A percentile compares a stretch with the other conserved stretches of the same genome.
Conservation (phyloP, 2,888 invertebrate species). For the Drosophila paucipuncta region DNA sequence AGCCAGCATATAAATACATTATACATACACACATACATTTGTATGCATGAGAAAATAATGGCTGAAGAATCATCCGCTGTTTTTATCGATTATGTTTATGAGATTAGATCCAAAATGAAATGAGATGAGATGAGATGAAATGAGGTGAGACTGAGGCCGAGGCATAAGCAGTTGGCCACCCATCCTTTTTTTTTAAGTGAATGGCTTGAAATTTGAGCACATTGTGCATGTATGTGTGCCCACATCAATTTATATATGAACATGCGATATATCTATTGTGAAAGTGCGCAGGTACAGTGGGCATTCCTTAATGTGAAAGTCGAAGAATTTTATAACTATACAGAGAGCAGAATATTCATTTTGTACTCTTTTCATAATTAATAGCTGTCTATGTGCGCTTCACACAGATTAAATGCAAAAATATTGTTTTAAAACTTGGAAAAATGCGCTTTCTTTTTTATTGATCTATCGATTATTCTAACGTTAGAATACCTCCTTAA, state of each 20-base stretch:
- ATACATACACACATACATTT: neutral
- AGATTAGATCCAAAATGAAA: constrained; percentile 18
- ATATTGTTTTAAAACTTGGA: neutral
- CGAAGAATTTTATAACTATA: neutral
- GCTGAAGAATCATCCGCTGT: constrained; percentile 23
- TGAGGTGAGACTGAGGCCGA: constrained; percentile 22
- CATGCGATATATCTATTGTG: constrained; percentile 23
- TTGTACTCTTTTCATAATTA: too few species aligned
- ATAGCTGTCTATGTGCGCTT: neutral
- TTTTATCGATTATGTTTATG: constrained; percentile 57
- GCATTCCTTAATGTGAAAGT: neutral
- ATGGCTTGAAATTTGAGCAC: constrained; percentile 64
- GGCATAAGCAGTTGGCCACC: constrained; percentile 16
- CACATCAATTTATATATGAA: constrained; percentile 12
- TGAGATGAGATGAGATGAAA: constrained; percentile 17
- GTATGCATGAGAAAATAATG: constrained; percentile 9
- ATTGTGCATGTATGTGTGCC: constrained; percentile 22
- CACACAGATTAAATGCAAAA: neutral
- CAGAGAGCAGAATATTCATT: neutral
- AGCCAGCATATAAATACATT: constrained; percentile 10
- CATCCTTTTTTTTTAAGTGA: constrained; percentile 55
- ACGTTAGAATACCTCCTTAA: neutral
- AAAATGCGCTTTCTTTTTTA: neutral
- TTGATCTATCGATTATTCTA: neutral
- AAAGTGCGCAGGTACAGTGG: constrained; percentile 21